phyloP scores from a whole-genome alignment of 2,888 invertebrate genomes.

The Odiellus spinosus region DNA sequence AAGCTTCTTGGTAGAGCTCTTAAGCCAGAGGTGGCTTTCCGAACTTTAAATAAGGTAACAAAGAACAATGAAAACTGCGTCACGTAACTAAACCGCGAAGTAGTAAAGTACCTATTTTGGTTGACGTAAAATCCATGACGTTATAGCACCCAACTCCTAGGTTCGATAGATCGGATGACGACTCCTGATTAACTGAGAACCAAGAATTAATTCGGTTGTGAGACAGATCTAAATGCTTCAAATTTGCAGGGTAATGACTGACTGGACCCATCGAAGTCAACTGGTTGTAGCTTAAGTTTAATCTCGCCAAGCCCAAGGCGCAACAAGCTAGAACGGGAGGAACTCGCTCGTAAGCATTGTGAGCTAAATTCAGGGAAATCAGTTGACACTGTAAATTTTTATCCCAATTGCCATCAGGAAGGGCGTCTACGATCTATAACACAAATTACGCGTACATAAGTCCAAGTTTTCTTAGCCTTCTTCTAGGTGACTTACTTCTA shows the following conservation, averaged over 20 bases:
- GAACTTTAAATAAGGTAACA: not conserved
- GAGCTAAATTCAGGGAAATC: slow-evolving; percentile 64
- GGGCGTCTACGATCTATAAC: slow-evolving; percentile 17
- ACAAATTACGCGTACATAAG: no score
- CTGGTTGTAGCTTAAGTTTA: slow-evolving; percentile 78
- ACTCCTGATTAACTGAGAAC: slow-evolving; percentile 32
- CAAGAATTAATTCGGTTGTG: slow-evolving; percentile 80
- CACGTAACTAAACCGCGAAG: not conserved
- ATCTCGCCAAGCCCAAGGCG: slow-evolving; percentile 63
- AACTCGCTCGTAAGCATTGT: slow-evolving; percentile 74
- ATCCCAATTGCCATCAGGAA: slow-evolving; percentile 18
- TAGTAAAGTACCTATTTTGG: not conserved
- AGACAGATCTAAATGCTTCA: slow-evolving; percentile 82
- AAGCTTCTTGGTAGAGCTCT: not conserved
- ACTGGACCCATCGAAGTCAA: slow-evolving; percentile 56
- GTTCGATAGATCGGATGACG: slow-evolving; percentile 8
- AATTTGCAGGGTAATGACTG: slow-evolving; percentile 68
- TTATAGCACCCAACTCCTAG: slow-evolving; percentile 13
- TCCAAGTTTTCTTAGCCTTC: no score
- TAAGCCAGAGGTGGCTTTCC: not conserved
- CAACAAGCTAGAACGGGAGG: slow-evolving; percentile 79
- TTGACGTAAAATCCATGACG: slow-evolving; percentile 5
- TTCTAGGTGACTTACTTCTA: slow-evolving; percentile 9
- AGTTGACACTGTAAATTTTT: slow-evolving; percentile 43
- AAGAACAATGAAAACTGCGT: not conserved